Percentiles rank a stretch among this genome's conserved stretches.
These are phyloP conservation scores for Galerucella calmariensis DNA, from an alignment of 2,888 invertebrate species.

Conservation along the genomic window DNA sequence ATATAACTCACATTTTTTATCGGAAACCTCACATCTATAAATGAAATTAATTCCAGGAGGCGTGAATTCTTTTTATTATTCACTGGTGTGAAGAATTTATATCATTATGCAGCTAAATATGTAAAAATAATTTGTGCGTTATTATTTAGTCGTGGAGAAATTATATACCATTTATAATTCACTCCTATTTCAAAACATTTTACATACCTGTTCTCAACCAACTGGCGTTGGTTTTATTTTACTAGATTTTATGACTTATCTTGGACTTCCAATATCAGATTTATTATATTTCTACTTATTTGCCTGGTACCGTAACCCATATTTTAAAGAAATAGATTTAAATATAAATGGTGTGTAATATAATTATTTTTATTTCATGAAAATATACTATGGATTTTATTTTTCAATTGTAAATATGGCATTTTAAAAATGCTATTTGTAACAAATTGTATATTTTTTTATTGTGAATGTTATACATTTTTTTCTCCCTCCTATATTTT, in stretches of 20 bases:
- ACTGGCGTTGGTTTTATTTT: no score
- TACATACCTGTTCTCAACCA: no score
- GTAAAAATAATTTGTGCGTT: no score
- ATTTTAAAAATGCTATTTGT: slow-evolving; percentile 4
- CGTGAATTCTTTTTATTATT: no score
- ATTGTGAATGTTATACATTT: slow-evolving; percentile 11
- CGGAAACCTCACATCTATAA: no score
- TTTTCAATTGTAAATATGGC: slow-evolving; percentile 2
- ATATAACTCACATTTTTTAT: no score
- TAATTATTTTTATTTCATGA: neutral
- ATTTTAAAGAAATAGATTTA: neutral
- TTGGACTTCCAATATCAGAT: neutral
- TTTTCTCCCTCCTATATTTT: slow-evolving; percentile 13
- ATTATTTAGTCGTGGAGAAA: no score
- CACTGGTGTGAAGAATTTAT: no score
- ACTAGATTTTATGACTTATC: neutral
- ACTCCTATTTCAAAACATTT: no score
- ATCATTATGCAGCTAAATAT: no score
- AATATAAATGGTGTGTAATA: neutral
- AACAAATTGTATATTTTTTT: slow-evolving; percentile 26
- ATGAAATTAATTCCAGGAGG: no score
- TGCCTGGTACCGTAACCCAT: neutral
- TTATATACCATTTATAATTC: no score
- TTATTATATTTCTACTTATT: neutral
- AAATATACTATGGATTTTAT: neutral